phyloP scores from a whole-genome alignment of 2,797 vertebrate species.

The Protonibea diacanthus region DNA sequence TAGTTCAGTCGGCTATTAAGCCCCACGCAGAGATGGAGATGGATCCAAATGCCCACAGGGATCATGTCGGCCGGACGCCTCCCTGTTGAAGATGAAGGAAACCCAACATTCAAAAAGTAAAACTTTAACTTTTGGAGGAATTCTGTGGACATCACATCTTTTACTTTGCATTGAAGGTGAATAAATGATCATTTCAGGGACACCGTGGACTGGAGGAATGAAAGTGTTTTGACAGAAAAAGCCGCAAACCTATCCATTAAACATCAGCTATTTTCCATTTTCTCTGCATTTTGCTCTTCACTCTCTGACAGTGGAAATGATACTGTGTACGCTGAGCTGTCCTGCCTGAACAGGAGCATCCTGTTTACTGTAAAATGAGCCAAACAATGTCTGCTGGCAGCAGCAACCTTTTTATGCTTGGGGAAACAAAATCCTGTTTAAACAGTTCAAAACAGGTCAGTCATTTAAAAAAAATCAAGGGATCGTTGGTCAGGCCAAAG shows the following conservation, averaged over 20 bases:
- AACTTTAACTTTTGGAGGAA: background rate
- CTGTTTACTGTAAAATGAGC: slow-evolving; percentile 5
- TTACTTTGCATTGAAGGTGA: background rate
- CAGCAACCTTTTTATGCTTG: background rate
- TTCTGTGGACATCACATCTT: background rate
- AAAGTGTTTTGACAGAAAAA: background rate
- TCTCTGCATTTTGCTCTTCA: background rate
- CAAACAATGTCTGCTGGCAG: background rate
- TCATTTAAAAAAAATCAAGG: background rate
- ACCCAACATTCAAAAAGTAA: background rate
- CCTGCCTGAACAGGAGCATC: background rate
- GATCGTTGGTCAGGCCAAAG: background rate
- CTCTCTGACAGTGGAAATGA: background rate
- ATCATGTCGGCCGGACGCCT: background rate
- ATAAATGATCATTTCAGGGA: background rate
- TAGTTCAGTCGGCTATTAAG: background rate
- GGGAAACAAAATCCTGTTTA: background rate
- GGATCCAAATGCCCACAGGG: background rate
- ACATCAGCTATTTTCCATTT: background rate
- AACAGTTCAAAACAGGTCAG: slow-evolving; percentile 3
- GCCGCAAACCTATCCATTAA: background rate
- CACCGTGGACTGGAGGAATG: background rate
- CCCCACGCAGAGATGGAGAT: background rate
- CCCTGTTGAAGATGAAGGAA: background rate
- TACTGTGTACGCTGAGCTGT: background rate